Conservation (phyloP, 2,888 invertebrate genomes). For the Elmis aenea region DNA sequence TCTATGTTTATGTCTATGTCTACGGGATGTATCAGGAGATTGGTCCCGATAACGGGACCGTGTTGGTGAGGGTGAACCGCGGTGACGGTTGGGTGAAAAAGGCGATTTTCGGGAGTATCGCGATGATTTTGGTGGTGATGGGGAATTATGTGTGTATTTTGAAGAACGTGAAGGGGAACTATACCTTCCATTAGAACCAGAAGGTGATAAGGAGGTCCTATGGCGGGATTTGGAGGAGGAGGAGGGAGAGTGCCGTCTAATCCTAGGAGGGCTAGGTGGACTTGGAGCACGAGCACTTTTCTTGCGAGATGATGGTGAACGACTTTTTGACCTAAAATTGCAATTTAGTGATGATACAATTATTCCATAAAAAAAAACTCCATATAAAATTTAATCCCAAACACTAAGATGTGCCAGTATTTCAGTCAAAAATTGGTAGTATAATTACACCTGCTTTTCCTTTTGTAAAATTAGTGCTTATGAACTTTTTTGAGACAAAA, state of each 20-base stretch:
- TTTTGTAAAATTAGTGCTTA: no score
- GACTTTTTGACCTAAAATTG: constrained; percentile 44
- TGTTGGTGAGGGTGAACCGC: constrained; percentile 33
- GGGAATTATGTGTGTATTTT: constrained; percentile 35
- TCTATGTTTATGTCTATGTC: constrained; percentile 52
- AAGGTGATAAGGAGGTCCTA: constrained; percentile 40
- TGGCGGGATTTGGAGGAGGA: constrained; percentile 37
- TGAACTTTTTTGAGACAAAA: no score
- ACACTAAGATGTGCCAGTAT: no score
- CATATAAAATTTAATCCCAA: no score
- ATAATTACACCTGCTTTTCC: no score
- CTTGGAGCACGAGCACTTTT: constrained; percentile 38
- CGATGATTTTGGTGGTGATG: constrained; percentile 34
- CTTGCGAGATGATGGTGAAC: constrained; percentile 42
- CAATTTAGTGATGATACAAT: constrained; percentile 12
- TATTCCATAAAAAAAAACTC: background rate
- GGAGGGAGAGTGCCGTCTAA: constrained; percentile 42
- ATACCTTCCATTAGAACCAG: constrained; percentile 39
- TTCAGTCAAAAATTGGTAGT: no score
- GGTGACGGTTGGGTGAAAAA: constrained; percentile 36
- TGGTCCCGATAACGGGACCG: constrained; percentile 33
- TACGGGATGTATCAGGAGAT: constrained; percentile 40
- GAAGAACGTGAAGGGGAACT: constrained; percentile 34
- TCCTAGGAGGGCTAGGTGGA: constrained; percentile 44
- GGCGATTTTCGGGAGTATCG: constrained; percentile 41